Conservation (phyloP, 1,140 invertebrate species). For the Ylistrum balloti region DNA sequence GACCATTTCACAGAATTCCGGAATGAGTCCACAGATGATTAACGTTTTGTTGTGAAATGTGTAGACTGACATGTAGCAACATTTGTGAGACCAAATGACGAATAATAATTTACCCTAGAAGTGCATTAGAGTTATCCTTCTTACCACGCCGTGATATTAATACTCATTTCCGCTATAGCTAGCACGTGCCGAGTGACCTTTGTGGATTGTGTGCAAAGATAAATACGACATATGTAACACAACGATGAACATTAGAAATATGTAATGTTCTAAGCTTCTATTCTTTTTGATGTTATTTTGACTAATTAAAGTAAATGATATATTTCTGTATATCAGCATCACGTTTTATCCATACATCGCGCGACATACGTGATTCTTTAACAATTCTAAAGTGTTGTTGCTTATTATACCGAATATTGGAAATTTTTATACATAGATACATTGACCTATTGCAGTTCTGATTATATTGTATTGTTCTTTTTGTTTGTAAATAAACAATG, state of each 20-base stretch:
- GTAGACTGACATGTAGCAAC: conserved; percentile 6
- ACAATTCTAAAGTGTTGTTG: no score
- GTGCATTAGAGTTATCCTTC: conserved; percentile 18
- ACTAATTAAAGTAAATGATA: no score
- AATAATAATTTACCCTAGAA: conserved; percentile 13
- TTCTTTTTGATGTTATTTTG: neutral
- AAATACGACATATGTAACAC: no score
- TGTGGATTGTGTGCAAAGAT: conserved; percentile 10
- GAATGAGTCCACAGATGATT: neutral
- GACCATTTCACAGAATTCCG: conserved; percentile 3
- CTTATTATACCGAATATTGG: no score
- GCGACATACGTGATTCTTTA: no score
- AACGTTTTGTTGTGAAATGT: conserved; percentile 11
- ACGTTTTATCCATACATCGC: no score
- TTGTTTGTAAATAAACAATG: neutral
- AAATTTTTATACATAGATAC: no score
- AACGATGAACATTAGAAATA: neutral
- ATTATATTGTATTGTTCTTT: neutral
- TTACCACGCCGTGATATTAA: conserved; percentile 20
- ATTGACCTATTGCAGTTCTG: no score
- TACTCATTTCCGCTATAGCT: conserved; percentile 21
- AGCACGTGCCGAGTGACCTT: neutral
- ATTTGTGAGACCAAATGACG: conserved; percentile 5
- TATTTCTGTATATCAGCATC: no score
- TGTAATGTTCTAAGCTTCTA: neutral